Evolutionary conservation across 2,888 invertebrate species (phyloP).

Genomic region (Eupithecia abbreviata): DNA sequence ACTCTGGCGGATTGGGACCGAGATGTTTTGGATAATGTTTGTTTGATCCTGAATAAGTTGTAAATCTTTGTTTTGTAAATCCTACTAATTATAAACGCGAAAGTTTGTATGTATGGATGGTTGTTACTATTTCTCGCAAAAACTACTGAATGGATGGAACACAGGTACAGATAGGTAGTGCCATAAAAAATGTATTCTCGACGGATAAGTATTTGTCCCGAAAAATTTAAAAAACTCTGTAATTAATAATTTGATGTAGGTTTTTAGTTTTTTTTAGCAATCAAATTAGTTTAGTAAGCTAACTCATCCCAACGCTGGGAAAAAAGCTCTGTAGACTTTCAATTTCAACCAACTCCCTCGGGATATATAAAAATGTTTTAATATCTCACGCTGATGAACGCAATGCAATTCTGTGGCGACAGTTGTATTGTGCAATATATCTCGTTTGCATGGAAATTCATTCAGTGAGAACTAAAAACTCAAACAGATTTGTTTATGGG

Average conservation of each 20-base stretch:
- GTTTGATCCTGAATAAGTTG: not conserved
- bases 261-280: too few species aligned
- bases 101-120: not conserved
- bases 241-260: too few species aligned
- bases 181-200: too few species aligned
- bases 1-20: slow-evolving; percentile 9
- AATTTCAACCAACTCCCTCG: not conserved
- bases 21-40: slow-evolving; percentile 8
- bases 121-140: not conserved
- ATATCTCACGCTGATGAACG: slow-evolving; percentile 25
- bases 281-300: not conserved
- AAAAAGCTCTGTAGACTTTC: not conserved
- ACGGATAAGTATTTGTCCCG: too few species aligned
- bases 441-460: slow-evolving; percentile 5
- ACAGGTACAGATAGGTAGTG: too few species aligned
- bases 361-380: not conserved
- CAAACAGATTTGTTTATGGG: not conserved
- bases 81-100: too few species aligned
- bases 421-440: slow-evolving; percentile 22
- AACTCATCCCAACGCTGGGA: not conserved
- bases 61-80: not conserved
- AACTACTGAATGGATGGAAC: not conserved
- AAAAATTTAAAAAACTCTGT: too few species aligned
- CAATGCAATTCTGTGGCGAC: slow-evolving; percentile 21
- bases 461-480: slow-evolving; percentile 6